Conservation (phyloP, 2,888 invertebrate species). For the Norana najaformis region DNA sequence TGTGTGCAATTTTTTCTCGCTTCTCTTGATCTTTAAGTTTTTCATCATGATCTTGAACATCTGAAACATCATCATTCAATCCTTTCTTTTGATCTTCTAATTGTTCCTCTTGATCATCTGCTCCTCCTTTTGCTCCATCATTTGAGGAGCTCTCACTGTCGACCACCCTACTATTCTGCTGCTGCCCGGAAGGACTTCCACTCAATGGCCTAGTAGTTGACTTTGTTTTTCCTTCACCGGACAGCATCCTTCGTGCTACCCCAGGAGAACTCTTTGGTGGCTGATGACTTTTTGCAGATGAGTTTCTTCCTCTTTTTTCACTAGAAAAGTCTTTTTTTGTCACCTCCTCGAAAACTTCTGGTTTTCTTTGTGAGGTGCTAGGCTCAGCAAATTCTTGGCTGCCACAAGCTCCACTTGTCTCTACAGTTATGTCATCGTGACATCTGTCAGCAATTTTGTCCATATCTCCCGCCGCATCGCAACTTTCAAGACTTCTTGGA, state of each 20-base stretch:
- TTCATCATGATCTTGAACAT: background rate
- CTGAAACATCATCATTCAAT: background rate
- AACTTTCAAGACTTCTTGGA: background rate
- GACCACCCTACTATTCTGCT: background rate
- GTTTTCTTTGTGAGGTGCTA: background rate
- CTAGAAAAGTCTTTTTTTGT: background rate
- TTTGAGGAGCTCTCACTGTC: background rate
- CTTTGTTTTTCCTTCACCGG: conserved; percentile 33
- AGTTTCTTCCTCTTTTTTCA: background rate
- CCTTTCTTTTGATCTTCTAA: conserved; percentile 20
- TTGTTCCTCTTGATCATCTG: conserved; percentile 1
- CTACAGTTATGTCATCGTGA: background rate
- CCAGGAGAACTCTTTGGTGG: conserved; percentile 59
- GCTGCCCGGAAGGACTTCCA: background rate
- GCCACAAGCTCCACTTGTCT: background rate
- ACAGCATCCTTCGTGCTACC: conserved; percentile 55
- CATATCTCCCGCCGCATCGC: background rate
- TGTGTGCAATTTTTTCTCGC: conserved; percentile 30
- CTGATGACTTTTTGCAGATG: background rate
- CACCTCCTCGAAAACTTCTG: background rate
- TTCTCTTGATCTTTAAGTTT: conserved; percentile 16
- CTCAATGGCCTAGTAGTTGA: background rate
- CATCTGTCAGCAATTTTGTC: background rate
- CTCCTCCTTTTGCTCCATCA: background rate
- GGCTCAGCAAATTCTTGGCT: background rate